Evolutionary conservation across 1,140 invertebrate species (phyloP).

Genomic region (Bombus sibiricus): DNA sequence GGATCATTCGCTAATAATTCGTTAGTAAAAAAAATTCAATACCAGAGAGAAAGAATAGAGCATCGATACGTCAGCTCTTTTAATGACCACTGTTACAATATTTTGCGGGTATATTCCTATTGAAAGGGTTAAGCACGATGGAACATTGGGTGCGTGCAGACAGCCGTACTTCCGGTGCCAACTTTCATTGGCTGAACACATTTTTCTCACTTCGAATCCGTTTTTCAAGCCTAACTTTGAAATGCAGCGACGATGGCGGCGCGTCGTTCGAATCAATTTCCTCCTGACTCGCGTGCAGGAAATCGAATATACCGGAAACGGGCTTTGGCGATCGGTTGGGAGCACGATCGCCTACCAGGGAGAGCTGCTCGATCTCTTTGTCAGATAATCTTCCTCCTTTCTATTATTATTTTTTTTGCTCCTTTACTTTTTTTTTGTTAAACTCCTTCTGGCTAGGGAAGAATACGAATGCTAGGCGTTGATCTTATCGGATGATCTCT

Average conservation of each 20-base stretch:
- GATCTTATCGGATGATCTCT: constrained; percentile 39
- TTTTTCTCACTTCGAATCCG: neutral
- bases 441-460: constrained; percentile 4
- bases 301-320: constrained; percentile 70
- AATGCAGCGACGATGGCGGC: constrained; percentile 16
- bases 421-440: neutral
- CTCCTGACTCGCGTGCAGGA: constrained; percentile 67
- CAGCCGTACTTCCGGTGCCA: neutral
- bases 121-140: neutral
- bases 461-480: constrained; percentile 5
- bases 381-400: constrained; percentile 48
- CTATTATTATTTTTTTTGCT: constrained; percentile 24
- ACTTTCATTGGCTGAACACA: neutral
- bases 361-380: constrained; percentile 56
- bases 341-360: neutral
- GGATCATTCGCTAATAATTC: too few species aligned
- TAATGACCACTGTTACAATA: neutral
- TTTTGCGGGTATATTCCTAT: neutral
- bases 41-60: too few species aligned
- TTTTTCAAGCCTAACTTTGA: constrained; percentile 35
- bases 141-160: neutral
- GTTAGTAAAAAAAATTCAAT: too few species aligned
- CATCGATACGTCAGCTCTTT: too few species aligned
- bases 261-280: constrained; percentile 70
- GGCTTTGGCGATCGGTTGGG: constrained; percentile 34